phyloP scores from a whole-genome alignment of 2,888 invertebrate species.

The Xylota sylvarum region DNA sequence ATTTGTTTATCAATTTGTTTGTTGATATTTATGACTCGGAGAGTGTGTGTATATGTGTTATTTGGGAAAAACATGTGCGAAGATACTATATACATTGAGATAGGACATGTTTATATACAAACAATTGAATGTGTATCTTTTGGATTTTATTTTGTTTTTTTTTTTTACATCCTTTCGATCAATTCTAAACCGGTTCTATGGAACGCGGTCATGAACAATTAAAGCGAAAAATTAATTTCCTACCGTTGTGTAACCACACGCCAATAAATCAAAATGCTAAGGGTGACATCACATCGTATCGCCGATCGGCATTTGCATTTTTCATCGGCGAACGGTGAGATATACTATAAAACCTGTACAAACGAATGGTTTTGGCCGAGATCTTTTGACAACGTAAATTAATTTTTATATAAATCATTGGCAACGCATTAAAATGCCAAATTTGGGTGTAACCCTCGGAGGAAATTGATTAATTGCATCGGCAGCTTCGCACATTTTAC shows the following conservation, averaged over 20 bases:
- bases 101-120: slow-evolving; percentile 45
- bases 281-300: slow-evolving; percentile 61
- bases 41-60: not conserved
- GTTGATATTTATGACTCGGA: slow-evolving; percentile 6
- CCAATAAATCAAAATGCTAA: slow-evolving; percentile 44
- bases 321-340: not conserved
- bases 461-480: slow-evolving; percentile 64
- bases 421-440: slow-evolving; percentile 65
- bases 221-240: slow-evolving; percentile 20
- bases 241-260: slow-evolving; percentile 23
- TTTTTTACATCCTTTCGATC: slow-evolving; percentile 3
- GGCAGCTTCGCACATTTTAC: not conserved
- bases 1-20: slow-evolving; percentile 36
- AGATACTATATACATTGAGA: too few species aligned
- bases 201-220: slow-evolving; percentile 48
- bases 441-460: slow-evolving; percentile 70
- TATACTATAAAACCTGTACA: slow-evolving; percentile 11
- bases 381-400: slow-evolving; percentile 59
- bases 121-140: not conserved
- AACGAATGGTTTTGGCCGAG: slow-evolving; percentile 38
- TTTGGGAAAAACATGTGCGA: too few species aligned
- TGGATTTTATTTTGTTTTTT: slow-evolving; percentile 14
- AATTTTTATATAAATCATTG: slow-evolving; percentile 65
- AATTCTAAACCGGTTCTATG: slow-evolving; percentile 40
- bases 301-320: slow-evolving; percentile 46